Conservation (phyloP, 1,140 invertebrate genomes). For the Heliothis virescens region DNA sequence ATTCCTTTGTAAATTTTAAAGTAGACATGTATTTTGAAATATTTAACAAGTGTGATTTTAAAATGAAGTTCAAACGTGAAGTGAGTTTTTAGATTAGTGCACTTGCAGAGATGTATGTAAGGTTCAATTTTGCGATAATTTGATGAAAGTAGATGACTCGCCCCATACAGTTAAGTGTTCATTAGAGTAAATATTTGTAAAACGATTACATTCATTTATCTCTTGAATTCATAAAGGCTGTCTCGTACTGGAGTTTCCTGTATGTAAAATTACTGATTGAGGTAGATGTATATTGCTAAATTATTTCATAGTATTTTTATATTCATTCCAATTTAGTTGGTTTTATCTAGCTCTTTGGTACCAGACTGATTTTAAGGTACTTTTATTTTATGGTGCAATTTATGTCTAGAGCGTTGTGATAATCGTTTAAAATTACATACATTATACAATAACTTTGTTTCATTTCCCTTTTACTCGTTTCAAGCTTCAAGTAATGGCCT, state of each 20-base stretch:
- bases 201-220: conserved; percentile 79
- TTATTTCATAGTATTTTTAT: conserved; percentile 86
- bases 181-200: conserved; percentile 82
- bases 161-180: conserved; percentile 83
- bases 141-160: conserved; percentile 69
- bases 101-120: conserved; percentile 66
- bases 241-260: conserved; percentile 78
- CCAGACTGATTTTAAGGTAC: conserved; percentile 86
- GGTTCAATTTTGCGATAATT: conserved; percentile 78
- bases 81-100: conserved; percentile 69
- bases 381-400: conserved; percentile 86
- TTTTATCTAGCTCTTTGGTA: conserved; percentile 83
- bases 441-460: conserved; percentile 74
- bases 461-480: conserved; percentile 26
- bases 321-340: conserved; percentile 83
- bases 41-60: conserved; percentile 72
- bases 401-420: conserved; percentile 86
- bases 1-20: conserved; percentile 77
- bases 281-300: conserved; percentile 82
- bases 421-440: conserved; percentile 85
- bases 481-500: not conserved
- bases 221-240: conserved; percentile 77
- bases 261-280: conserved; percentile 75
- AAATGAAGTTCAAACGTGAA: conserved; percentile 77
- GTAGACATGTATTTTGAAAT: conserved; percentile 58